phyloP scores from a whole-genome alignment of 2,888 invertebrate species.

The Eupithecia pulchellata region DNA sequence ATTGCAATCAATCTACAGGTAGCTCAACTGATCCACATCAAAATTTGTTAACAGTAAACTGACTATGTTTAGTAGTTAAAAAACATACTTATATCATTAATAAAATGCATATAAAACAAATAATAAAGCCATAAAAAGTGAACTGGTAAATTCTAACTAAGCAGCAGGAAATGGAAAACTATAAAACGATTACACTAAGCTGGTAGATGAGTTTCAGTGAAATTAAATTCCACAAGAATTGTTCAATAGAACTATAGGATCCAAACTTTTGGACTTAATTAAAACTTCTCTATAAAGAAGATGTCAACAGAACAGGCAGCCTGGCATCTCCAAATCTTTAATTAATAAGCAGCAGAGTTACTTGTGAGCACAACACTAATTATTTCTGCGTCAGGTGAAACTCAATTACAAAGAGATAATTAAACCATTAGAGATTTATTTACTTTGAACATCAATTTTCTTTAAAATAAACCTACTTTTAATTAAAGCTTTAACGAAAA shows the following conservation, averaged over 20 bases:
- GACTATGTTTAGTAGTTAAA: no score
- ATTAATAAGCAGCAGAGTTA: conserved; percentile 53
- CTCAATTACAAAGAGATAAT: conserved; percentile 83
- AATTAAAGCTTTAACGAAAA: conserved; percentile 84
- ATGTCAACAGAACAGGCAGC: conserved; percentile 45
- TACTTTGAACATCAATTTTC: conserved; percentile 83
- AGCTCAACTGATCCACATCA: no score
- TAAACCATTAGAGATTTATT: conserved; percentile 83
- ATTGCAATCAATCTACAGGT: no score
- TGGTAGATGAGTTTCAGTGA: conserved; percentile 28
- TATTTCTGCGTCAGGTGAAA: conserved; percentile 78
- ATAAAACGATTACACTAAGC: conserved; percentile 24
- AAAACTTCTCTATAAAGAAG: conserved; percentile 43
- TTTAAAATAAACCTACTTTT: conserved; percentile 83
- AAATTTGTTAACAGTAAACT: no score
- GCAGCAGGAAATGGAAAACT: conserved; percentile 25
- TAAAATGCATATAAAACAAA: conserved; percentile 3
- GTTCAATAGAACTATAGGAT: conserved; percentile 35
- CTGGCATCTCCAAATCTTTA: conserved; percentile 58
- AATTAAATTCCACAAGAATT: conserved; percentile 31
- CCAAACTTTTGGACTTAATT: conserved; percentile 43
- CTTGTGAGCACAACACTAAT: conserved; percentile 64
- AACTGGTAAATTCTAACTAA: conserved; percentile 18
- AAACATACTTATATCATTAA: not conserved
- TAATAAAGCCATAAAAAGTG: not conserved